Evolutionary conservation across 2,797 vertebrate species (phyloP).

Genomic region (Rhadinocentrus ornatus): DNA sequence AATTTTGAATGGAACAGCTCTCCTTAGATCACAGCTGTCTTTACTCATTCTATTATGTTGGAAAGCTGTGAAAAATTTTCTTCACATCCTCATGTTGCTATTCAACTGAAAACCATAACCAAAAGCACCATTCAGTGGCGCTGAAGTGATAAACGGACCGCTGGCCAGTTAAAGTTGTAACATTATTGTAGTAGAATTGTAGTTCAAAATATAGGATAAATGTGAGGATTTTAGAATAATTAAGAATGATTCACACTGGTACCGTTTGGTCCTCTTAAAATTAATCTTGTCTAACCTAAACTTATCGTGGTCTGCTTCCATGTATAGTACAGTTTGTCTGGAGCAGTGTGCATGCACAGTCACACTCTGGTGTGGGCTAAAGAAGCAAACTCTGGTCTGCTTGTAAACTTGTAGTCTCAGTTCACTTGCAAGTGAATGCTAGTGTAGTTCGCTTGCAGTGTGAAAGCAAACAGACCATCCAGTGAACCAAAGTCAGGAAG

Average conservation of each 20-base stretch:
- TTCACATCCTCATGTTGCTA: neutral
- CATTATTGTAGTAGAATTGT: neutral
- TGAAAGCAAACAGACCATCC: neutral
- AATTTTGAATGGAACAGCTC: no score
- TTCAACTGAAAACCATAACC: neutral
- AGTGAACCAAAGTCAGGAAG: neutral
- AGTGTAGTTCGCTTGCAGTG: no score
- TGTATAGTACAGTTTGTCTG: neutral
- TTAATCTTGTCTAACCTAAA: neutral
- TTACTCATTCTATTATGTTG: neutral
- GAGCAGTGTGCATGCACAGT: neutral
- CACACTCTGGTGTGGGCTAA: no score
- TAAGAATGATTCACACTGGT: neutral
- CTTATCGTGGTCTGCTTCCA: neutral
- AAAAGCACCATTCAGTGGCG: neutral
- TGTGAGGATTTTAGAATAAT: neutral
- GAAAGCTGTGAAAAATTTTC: neutral
- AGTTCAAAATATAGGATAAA: neutral
- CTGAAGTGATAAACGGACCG: neutral
- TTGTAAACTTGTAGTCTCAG: no score
- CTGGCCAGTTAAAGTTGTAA: neutral
- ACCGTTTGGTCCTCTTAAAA: neutral
- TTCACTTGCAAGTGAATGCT: no score
- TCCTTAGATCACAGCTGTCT: neutral
- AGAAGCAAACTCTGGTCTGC: neutral